Base-by-base conservation (phyloP, 2,797 vertebrate species). In the Kryptolebias ocellatus region DNA sequence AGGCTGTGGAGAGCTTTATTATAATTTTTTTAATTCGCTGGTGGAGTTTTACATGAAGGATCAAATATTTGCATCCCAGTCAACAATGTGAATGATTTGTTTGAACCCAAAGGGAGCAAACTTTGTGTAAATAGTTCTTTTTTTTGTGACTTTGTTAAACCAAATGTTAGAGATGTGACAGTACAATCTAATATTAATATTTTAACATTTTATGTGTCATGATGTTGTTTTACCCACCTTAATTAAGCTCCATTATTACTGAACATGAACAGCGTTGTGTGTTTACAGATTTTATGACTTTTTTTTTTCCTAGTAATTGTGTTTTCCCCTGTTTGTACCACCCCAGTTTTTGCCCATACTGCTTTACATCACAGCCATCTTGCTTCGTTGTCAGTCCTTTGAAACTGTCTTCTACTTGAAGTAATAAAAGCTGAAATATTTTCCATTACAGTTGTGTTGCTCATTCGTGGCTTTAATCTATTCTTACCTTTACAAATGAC, bases 41-140 rank as follows among this genome's bases (percentile, higher is more conserved):
- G 80, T 66, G 57, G 57, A 69, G 67, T 80, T 80, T 88, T 67
- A 77, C 74, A 79, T 78, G 76, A 58, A 81, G 80, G 77, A 84
- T 53, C 74, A 37, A 72, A 71, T 83, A 83, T 78, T 76, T 81
- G 82, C 80, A 89, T 91, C 88, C 91, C 91, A 83, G 76, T 80
- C 67, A 75, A 85, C 83, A 93, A 93, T 93, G 92, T 93, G 92
- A 93, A 93, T 75, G 80, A 64, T 74, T 74, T 85, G 61, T 86
- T 81, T 82, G 50, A 60, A 81, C 78, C 84, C 76, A 81, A 87
- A 88, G 80, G 85, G 83, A 88, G 88, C 70, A 76, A 90, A 81
- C 31, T 79, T 34, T 83, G 84, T 91, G 88, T 94, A 89, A 88
- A 92, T 93, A 91, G 85, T 83, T 92, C 83, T 92, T 90, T 87